Conservation (phyloP, 2,888 invertebrate genomes). For the Smittia sp. region DNA sequence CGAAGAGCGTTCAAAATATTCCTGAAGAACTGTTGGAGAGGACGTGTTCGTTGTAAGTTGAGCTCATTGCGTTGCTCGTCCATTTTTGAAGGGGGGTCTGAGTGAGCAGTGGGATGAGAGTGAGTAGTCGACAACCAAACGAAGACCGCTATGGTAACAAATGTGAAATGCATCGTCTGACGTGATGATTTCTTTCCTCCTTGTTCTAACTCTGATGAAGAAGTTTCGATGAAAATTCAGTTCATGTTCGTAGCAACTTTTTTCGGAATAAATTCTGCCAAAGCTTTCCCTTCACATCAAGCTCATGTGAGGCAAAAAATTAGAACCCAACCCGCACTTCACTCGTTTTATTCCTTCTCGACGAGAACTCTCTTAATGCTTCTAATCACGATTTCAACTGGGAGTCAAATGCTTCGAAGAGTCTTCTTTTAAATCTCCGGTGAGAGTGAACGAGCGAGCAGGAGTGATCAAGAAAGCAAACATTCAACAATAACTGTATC, state of each 20-base stretch:
- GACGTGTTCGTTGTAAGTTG: constrained; percentile 9
- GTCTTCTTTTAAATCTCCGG: neutral
- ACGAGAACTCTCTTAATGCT: neutral
- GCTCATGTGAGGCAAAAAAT: neutral
- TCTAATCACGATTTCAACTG: constrained; percentile 34
- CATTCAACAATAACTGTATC: constrained; percentile 29
- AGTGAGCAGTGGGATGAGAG: no score
- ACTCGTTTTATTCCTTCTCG: neutral
- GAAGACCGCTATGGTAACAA: constrained; percentile 23
- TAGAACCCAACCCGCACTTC: neutral
- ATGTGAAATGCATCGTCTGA: constrained; percentile 37
- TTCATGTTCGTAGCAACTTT: neutral
- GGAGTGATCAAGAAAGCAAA: constrained; percentile 4
- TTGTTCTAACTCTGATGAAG: no score
- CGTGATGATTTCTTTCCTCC: neutral
- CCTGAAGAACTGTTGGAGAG: constrained; percentile 27
- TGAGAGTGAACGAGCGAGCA: neutral
- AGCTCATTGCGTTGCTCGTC: constrained; percentile 1
- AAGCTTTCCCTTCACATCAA: no score
- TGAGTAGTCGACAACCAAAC: constrained; percentile 28
- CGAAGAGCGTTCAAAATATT: constrained; percentile 32
- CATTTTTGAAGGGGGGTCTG: neutral
- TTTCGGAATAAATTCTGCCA: neutral
- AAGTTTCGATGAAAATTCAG: neutral
- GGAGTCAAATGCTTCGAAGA: constrained; percentile 14